Percentiles rank a stretch among this genome's conserved stretches.
Conservation (phyloP, 2,113 vertebrate species). For the Lipotes vexillifer region DNA sequence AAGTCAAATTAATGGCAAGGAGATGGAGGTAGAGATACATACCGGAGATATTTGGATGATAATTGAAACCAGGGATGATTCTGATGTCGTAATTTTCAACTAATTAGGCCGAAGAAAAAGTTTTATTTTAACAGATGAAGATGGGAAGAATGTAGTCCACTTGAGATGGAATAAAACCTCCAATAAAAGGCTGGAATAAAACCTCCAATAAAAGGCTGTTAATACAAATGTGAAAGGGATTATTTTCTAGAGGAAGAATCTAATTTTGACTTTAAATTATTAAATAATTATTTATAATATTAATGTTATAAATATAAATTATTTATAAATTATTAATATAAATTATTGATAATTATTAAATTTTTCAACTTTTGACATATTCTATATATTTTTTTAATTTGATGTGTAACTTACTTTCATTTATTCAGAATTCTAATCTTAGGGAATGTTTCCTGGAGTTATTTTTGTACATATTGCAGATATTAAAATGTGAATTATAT, state of each 20-base stretch:
- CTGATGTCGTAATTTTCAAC: conserved; percentile 6
- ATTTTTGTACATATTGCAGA: conserved; percentile 7
- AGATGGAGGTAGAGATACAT: background rate
- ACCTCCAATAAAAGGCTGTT: background rate
- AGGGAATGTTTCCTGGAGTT: conserved; percentile 26
- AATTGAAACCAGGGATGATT: background rate
- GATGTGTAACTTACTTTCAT: conserved; percentile 41
- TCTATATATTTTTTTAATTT: background rate
- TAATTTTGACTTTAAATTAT: background rate
- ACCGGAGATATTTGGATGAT: background rate
- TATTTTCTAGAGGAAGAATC: background rate
- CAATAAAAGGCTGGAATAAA: background rate
- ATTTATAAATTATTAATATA: too few relatives aligned
- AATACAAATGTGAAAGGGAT: background rate
- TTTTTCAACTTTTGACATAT: background rate
- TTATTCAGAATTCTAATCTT: conserved; percentile 69
- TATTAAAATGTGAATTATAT: conserved; percentile 35
- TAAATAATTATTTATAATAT: too few relatives aligned
- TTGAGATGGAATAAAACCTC: background rate
- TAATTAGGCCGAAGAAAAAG: background rate
- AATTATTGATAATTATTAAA: background rate
- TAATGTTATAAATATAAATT: too few relatives aligned
- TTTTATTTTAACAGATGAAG: background rate
- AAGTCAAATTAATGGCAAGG: background rate
- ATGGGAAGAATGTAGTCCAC: background rate